Conservation (phyloP, 1,140 invertebrate species). For the Eupeodes corollae region DNA sequence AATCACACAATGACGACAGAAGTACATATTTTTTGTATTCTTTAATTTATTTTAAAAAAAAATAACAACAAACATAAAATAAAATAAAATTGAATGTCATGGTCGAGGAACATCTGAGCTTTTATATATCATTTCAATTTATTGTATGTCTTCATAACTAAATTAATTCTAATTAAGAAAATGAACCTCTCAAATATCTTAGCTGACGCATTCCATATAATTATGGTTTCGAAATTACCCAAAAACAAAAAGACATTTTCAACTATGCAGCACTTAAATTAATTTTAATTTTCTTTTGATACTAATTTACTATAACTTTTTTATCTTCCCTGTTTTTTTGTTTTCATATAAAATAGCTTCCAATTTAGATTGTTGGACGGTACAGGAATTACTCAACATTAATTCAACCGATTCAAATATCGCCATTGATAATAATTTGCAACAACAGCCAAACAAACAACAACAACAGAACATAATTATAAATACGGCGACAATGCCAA, state of each 20-base stretch:
- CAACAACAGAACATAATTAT: conserved; percentile 25
- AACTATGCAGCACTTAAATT: too few species aligned
- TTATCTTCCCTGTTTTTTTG: background rate
- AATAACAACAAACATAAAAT: background rate
- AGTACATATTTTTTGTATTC: background rate
- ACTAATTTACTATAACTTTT: background rate
- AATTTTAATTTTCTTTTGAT: too few species aligned
- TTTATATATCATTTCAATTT: too few species aligned
- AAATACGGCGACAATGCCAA: conserved; percentile 13
- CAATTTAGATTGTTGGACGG: conserved; percentile 29
- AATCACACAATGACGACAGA: background rate
- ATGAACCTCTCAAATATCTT: too few species aligned
- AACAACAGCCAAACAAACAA: conserved; percentile 9
- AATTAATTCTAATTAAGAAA: too few species aligned
- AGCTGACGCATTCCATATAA: too few species aligned
- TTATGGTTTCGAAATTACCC: too few species aligned
- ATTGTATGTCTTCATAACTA: too few species aligned
- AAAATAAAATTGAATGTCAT: too few species aligned
- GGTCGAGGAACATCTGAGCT: too few species aligned
- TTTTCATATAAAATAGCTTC: conserved; percentile 14
- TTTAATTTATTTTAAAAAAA: background rate
- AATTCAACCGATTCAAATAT: conserved; percentile 16
- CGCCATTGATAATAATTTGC: background rate
- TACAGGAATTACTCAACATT: conserved; percentile 30
- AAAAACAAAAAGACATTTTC: too few species aligned